Conservation (phyloP, 2,113 vertebrate genomes). For the Protobothrops mucrosquamatus region DNA sequence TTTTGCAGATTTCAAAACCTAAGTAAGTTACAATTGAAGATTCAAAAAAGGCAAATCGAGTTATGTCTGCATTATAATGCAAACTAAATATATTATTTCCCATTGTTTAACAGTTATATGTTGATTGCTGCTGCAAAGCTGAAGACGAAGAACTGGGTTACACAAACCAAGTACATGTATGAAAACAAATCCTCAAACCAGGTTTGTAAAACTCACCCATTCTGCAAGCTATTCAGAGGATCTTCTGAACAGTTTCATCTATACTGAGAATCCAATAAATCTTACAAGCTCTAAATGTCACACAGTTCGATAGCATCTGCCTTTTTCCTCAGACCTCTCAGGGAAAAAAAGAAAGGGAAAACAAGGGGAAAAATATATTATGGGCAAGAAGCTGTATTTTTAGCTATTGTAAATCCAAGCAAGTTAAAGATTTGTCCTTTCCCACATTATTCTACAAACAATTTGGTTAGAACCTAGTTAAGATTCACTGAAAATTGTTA, state of each 20-base stretch:
- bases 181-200: background rate
- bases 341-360: background rate
- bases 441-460: background rate
- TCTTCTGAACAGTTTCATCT: background rate
- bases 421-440: background rate
- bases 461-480: background rate
- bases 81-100: background rate
- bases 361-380: background rate
- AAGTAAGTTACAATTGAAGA: background rate
- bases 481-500: background rate
- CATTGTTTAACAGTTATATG: background rate
- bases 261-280: slow-evolving; percentile 5
- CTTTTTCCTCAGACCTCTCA: background rate
- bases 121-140: background rate
- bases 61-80: background rate
- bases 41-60: background rate
- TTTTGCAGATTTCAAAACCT: background rate
- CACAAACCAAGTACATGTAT: background rate
- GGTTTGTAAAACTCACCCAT: background rate
- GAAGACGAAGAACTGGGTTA: background rate
- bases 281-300: background rate
- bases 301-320: background rate
- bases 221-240: background rate
- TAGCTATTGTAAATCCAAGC: background rate
- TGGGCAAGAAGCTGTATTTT: background rate